Evolutionary conservation across 2,113 vertebrate genomes (phyloP).

Genomic region (Bungarus multicinctus): DNA sequence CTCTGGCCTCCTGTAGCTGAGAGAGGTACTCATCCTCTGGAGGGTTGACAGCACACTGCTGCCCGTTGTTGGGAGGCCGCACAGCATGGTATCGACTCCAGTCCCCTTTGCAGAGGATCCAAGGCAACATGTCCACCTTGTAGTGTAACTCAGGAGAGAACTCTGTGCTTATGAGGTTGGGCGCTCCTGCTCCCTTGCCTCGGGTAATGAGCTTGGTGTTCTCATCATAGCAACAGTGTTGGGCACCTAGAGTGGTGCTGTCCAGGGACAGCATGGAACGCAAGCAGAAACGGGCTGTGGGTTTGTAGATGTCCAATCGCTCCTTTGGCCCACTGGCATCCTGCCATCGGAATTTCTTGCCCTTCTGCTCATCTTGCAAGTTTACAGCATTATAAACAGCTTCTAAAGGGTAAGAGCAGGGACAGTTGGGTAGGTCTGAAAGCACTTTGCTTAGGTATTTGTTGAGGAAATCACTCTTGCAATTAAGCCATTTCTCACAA

Average conservation of each 20-base stretch:
- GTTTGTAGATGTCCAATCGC: conserved; percentile 88
- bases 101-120: conserved; percentile 92
- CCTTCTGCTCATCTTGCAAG: conserved; percentile 74
- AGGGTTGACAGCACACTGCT: conserved; percentile 81
- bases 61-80: conserved; percentile 86
- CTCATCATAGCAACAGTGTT: conserved; percentile 89
- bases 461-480: conserved; percentile 89
- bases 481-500: conserved; percentile 94
- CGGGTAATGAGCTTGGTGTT: conserved; percentile 83
- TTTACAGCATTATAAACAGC: conserved; percentile 75
- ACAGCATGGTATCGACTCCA: conserved; percentile 88
- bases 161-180: conserved; percentile 87
- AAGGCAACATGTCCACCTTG: conserved; percentile 88
- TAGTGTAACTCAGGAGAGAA: conserved; percentile 93
- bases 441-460: conserved; percentile 83
- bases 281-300: conserved; percentile 82
- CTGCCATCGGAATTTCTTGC: conserved; percentile 80
- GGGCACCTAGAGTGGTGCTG: conserved; percentile 82
- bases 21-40: conserved; percentile 82
- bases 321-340: conserved; percentile 85
- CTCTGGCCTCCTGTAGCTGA: conserved; percentile 88
- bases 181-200: conserved; percentile 84
- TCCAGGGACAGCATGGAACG: conserved; percentile 81
- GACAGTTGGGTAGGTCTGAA: conserved; percentile 87
- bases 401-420: conserved; percentile 82